A percentile compares a stretch with the other conserved stretches of the same genome.
These are phyloP conservation scores for Leucophenga montana DNA, from an alignment of 2,888 invertebrate species.

Conservation along the genomic window DNA sequence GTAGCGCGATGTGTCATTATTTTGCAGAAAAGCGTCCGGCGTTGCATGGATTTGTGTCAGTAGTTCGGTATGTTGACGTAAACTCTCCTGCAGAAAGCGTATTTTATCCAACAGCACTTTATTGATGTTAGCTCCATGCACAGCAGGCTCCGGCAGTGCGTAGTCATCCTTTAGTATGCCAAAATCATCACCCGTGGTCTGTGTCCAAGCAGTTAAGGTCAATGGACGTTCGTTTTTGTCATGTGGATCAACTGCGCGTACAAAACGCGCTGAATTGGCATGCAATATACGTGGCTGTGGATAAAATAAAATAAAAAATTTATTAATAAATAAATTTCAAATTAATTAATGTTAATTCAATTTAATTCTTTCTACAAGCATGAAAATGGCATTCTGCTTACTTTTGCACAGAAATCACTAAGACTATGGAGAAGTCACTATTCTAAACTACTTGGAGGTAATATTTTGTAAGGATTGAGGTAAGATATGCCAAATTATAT, in stretches of 20 bases:
- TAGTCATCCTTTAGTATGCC: slow-evolving; percentile 41
- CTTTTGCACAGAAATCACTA: too few relatives aligned
- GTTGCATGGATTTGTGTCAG: slow-evolving; percentile 57
- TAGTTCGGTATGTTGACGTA: slow-evolving; percentile 58
- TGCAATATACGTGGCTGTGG: background rate
- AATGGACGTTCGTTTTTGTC: slow-evolving; percentile 41
- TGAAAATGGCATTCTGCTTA: too few relatives aligned
- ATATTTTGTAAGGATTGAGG: too few relatives aligned
- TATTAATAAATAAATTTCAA: too few relatives aligned
- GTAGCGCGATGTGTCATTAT: too few relatives aligned
- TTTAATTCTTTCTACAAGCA: too few relatives aligned
- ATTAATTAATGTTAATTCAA: too few relatives aligned
- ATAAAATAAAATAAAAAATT: background rate
- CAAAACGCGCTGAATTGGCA: slow-evolving; percentile 31
- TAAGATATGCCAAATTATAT: too few relatives aligned
- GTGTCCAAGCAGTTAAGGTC: slow-evolving; percentile 62
- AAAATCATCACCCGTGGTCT: slow-evolving; percentile 59
- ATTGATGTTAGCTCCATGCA: slow-evolving; percentile 36
- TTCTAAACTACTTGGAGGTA: too few relatives aligned
- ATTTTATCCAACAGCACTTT: slow-evolving; percentile 56
- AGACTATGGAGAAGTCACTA: too few relatives aligned
- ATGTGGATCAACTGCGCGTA: slow-evolving; percentile 23
- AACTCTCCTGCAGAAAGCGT: slow-evolving; percentile 54
- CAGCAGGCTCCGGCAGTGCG: slow-evolving; percentile 43
- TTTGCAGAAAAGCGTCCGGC: background rate